Evolutionary conservation across 2,113 vertebrate species (phyloP).

Genomic region (Nycticebus coucang): DNA sequence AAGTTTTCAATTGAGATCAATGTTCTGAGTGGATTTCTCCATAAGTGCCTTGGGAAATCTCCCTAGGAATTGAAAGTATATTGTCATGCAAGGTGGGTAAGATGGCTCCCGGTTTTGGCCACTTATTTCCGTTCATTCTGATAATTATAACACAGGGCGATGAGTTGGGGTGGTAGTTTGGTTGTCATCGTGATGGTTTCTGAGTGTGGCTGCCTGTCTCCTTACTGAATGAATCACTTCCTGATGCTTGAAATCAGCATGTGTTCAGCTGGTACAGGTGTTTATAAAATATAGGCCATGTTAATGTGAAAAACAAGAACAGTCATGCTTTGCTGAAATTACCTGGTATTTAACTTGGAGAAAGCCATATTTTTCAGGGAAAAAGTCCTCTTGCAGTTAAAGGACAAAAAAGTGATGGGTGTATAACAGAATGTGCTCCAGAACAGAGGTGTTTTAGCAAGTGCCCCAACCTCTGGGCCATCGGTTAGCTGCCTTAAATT

Average conservation of each 20-base stretch:
- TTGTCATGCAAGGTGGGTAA: neutral
- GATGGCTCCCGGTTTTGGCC: neutral
- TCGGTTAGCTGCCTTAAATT: neutral
- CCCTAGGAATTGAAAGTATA: constrained; percentile 24
- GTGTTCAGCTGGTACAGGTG: neutral
- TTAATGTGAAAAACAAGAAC: constrained; percentile 29
- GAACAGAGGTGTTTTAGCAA: neutral
- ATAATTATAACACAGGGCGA: constrained; percentile 34
- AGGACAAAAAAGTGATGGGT: neutral
- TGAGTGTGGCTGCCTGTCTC: neutral
- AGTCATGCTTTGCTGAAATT: neutral
- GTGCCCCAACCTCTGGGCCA: neutral
- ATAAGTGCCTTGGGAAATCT: constrained; percentile 66
- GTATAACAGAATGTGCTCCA: neutral
- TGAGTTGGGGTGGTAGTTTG: neutral
- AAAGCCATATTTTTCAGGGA: neutral
- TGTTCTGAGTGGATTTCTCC: constrained; percentile 28
- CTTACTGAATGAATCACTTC: neutral
- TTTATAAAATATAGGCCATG: constrained; percentile 20
- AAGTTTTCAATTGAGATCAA: constrained; percentile 61
- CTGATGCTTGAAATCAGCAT: neutral
- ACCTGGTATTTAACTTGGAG: neutral
- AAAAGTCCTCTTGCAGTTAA: neutral
- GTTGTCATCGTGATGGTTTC: neutral
- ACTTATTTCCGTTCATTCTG: constrained; percentile 41